Evolutionary conservation across 2,113 vertebrate species (phyloP), one percentile per base, ranked within the genome.

Genomic region (Dipodomys spectabilis): DNA sequence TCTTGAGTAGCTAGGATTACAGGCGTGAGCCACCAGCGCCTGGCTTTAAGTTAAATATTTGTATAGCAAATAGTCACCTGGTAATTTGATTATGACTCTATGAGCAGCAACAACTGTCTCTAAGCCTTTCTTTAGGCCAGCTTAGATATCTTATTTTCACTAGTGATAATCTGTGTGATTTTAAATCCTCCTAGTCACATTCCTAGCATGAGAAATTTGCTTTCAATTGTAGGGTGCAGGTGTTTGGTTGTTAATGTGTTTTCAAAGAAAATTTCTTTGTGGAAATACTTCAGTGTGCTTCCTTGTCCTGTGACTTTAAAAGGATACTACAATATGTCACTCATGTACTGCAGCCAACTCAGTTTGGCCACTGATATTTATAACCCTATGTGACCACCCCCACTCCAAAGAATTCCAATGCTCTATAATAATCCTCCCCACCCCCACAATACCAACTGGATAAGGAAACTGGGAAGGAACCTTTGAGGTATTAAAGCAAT

Each of bases 281-380:
- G 82, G 80, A 92, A 95, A 84, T 93, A 94, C 53, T 95, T 91
- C 23, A 95, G 72, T 92, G 86, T 92, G 53, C 53, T 77, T 81
- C 88, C 75, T 95, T 82, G 30, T 85, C 71, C 72, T 82, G 25
- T 95, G 86, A 68, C 87, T 97, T 95, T 91, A 94, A 83, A 35
- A 87, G 74, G 93, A 91, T 82, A 78, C 92, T 95, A 67, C 71
- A 1, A 73, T 79, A 78, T 96, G 94, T 97, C 97, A 89, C 94
- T 98, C 97, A 96, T 93, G 79, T 93, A 96, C 83, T 95, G 71
- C 87, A 86, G 86, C 93, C 77, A 95, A 77, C 82, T 74, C 96
- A 95, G 88, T 96, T 96, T 72, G 93, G 94, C 97, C 10, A 1
- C 49, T 97, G 96, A 80, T 98, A 98, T 98, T 98, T 98, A 98